Evolutionary conservation across 53 echinoderm and acorn worm genomes (phyloP).

Genomic region (Echinometra lucunter): DNA sequence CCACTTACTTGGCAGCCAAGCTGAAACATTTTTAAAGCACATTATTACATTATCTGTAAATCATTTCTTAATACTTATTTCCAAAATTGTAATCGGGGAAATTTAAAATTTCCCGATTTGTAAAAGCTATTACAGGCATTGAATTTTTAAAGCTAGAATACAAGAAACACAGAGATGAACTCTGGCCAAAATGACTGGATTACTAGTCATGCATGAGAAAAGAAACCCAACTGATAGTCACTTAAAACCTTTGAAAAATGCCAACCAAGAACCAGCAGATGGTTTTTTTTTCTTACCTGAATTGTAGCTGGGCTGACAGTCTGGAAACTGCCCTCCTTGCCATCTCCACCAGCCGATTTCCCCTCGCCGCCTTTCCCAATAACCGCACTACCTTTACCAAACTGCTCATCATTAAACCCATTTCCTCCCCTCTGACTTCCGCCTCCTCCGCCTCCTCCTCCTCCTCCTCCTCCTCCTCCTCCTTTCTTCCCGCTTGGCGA

Average conservation of each 20-base stretch:
- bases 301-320: conserved; percentile 65
- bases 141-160: too few species aligned
- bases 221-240: too few species aligned
- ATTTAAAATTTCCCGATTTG: too few species aligned
- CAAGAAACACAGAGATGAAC: too few species aligned
- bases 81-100: too few species aligned
- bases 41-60: too few species aligned
- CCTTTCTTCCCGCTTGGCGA: background rate
- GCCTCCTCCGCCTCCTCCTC: background rate
- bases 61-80: too few species aligned
- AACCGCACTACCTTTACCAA: background rate
- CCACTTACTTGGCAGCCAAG: background rate
- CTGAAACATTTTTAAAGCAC: background rate
- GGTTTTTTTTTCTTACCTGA: conserved; percentile 44
- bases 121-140: too few species aligned
- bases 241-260: background rate
- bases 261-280: background rate
- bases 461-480: conserved; percentile 12
- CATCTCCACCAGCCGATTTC: background rate
- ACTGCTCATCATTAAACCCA: background rate
- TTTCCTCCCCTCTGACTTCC: background rate
- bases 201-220: too few species aligned
- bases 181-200: too few species aligned
- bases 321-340: conserved; percentile 24
- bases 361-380: background rate